These are phyloP conservation scores for Sebastes minor DNA, from an alignment of 2,797 vertebrate genomes.

Conservation along the genomic window DNA sequence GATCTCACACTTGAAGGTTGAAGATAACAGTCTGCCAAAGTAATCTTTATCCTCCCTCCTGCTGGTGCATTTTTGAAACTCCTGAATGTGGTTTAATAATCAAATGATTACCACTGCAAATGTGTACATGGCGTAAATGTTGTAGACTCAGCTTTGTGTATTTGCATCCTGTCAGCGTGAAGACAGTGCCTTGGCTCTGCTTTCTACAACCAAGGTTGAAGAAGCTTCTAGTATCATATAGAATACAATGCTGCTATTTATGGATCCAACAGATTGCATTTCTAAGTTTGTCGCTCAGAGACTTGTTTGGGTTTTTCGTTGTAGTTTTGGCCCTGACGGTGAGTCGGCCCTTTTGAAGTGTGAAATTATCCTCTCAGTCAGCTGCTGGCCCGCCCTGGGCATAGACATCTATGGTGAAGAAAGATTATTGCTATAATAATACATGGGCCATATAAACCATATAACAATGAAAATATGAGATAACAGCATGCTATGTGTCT, in stretches of 20 bases:
- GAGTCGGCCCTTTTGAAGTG: background rate
- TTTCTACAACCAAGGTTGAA: background rate
- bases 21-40: conserved; percentile 10
- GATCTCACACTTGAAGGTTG: conserved; percentile 32
- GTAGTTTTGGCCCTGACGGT: background rate
- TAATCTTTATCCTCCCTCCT: conserved; percentile 5
- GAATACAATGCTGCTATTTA: background rate
- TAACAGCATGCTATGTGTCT: background rate
- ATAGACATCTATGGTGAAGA: conserved; percentile 8
- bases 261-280: background rate
- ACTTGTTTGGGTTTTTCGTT: background rate
- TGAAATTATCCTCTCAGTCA: background rate
- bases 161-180: background rate
- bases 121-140: background rate
- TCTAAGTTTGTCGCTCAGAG: background rate
- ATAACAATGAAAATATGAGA: conserved; percentile 6
- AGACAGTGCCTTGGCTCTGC: background rate
- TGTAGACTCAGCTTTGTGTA: background rate
- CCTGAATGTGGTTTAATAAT: background rate
- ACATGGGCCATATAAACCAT: background rate
- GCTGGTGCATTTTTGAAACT: background rate
- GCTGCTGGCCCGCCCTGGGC: background rate
- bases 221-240: background rate
- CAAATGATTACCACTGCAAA: background rate
- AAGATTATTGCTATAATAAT: background rate